A percentile compares a stretch with the other conserved stretches of the same genome.
Conservation (phyloP, 2,888 invertebrate species). For the Meghimatium bilineatum region DNA sequence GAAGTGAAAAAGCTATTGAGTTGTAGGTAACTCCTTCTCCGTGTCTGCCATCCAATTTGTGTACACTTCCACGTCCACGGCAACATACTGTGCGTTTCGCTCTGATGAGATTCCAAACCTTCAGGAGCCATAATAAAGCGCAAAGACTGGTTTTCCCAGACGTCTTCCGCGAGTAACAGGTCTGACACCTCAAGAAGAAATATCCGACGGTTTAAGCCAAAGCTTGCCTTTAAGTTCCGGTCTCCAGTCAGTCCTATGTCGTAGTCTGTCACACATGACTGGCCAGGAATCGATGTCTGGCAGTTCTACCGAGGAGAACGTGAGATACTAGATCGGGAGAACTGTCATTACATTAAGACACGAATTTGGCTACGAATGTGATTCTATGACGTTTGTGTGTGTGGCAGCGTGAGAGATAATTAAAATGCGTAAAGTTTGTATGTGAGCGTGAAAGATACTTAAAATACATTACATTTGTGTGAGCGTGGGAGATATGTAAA, state of each 20-base stretch:
- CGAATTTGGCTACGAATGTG: neutral
- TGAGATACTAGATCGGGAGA: neutral
- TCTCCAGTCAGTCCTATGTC: neutral
- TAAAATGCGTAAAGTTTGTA: neutral
- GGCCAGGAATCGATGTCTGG: constrained; percentile 13
- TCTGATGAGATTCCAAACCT: neutral
- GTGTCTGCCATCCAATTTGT: neutral
- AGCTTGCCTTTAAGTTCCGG: constrained; percentile 26
- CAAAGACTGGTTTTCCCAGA: neutral
- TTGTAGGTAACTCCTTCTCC: constrained; percentile 18
- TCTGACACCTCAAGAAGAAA: constrained; percentile 17
- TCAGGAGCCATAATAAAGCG: neutral
- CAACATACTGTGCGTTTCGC: neutral
- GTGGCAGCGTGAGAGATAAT: neutral
- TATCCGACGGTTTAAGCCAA: neutral
- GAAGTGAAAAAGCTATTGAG: neutral
- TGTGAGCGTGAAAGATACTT: neutral
- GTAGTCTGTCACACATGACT: neutral
- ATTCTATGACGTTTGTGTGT: neutral
- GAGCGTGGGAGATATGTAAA: neutral
- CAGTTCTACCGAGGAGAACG: neutral
- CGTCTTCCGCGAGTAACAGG: neutral
- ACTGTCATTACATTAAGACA: neutral
- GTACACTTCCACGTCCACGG: neutral
- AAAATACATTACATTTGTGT: neutral